Base-by-base conservation (phyloP, 2,888 invertebrate species). In the Campaea margaritaria region DNA sequence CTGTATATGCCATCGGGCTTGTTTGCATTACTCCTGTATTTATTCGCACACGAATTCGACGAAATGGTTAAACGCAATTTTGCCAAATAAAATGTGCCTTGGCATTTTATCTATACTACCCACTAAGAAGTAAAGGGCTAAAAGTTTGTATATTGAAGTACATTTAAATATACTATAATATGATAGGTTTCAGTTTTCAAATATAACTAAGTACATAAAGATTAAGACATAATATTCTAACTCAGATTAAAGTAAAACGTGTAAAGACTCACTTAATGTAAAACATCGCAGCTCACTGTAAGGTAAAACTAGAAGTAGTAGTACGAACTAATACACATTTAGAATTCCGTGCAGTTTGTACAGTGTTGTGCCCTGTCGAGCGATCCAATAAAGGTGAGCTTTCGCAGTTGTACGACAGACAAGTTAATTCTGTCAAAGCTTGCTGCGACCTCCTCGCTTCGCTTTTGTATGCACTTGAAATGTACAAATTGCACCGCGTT, bases 381-480 rank as follows among this genome's bases (percentile, higher is more conserved):
- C 78, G 74, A 84, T 86, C 82, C 86, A 88, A 89, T 90, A 90
- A 86, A 90, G 87, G 87, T 87, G 83, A 85, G 81, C 76, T 75
- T 71, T 82, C 71, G 79, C 82, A 83, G 80, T 80, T 78, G 82
- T 86, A 84, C 84, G 82, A 82, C 82, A 83, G 85, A 90, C 91
- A 89, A 92, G 91, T 91, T 91, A 91, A 92, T 92, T 89, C 88
- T 90, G 91, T 92, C 90, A 91, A 89, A 91, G 90, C 89, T 87
- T 77, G 83, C 82, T 83, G 86, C 87, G 88, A 89, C 87, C 89
- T 88, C 85, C 85, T 86, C 89, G 87, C 85, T 79, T 86, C 80
- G 89, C 88, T 88, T 92, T 91, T 91, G 91, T 91, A 85, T 89
- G 89, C 88, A 90, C 90, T 92, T 91, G 91, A 92, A 91, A 91